Percentiles rank a stretch among this genome's conserved stretches.
phyloP scores from a whole-genome alignment of 2,797 vertebrate genomes.

The Spea hammondii region DNA sequence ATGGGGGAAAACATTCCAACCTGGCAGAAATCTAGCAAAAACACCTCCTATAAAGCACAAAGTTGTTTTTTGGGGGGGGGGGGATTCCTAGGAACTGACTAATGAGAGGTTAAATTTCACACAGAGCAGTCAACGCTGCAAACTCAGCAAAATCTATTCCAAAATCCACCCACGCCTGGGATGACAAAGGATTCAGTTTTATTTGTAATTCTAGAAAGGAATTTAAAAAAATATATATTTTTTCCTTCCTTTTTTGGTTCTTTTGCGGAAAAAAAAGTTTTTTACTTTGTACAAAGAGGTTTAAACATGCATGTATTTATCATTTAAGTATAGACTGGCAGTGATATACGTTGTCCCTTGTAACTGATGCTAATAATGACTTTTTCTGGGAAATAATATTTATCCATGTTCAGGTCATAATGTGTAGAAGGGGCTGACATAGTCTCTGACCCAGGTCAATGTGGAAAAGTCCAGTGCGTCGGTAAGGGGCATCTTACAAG shows the following conservation, averaged over 20 bases:
- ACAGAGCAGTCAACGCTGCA: constrained; percentile 59
- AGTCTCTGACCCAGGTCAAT: too few species aligned
- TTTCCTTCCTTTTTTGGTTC: not conserved
- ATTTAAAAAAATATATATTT: not conserved
- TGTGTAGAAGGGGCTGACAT: too few species aligned
- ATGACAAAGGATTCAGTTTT: constrained; percentile 46
- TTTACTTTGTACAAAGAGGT: not conserved
- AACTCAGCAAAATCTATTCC: constrained; percentile 52
- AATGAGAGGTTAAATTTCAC: constrained; percentile 65
- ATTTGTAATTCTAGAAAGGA: not conserved
- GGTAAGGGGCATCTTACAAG: too few species aligned
- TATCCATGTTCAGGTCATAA: too few species aligned
- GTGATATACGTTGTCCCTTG: too few species aligned
- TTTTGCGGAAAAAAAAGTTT: not conserved
- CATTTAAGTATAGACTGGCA: too few species aligned
- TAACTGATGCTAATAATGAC: too few species aligned
- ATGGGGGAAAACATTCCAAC: not conserved
- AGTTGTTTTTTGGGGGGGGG: not conserved
- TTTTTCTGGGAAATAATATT: too few species aligned
- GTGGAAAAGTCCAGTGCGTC: too few species aligned
- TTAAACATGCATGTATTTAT: not conserved
- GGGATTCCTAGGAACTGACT: constrained; percentile 37
- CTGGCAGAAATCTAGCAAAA: constrained; percentile 39
- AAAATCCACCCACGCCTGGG: constrained; percentile 55
- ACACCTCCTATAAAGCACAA: not conserved